Evolutionary conservation across 2,888 invertebrate species (phyloP).

Genomic region (Melolontha melolontha): DNA sequence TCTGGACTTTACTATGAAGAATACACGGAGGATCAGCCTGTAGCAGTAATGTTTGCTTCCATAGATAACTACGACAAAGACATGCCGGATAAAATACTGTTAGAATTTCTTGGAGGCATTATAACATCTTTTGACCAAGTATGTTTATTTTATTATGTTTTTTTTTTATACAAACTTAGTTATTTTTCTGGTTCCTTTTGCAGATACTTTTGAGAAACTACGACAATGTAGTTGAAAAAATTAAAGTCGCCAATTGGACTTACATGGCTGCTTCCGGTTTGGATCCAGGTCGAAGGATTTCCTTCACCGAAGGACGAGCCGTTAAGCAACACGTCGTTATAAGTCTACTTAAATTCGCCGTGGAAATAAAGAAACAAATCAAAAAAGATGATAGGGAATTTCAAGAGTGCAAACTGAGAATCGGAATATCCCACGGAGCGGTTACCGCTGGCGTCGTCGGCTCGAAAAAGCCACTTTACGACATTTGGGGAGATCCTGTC

Average conservation of each 20-base stretch:
- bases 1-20: conserved; percentile 78
- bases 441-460: conserved; percentile 96
- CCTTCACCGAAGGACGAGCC: conserved; percentile 57
- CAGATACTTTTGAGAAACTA: conserved; percentile 34
- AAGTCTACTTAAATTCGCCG: conserved; percentile 78
- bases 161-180: conserved; percentile 34
- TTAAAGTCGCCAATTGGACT: conserved; percentile 96
- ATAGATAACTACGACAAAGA: conserved; percentile 67
- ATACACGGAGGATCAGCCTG: conserved; percentile 75
- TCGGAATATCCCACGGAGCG: conserved; percentile 89
- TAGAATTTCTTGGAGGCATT: conserved; percentile 82
- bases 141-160: conserved; percentile 49
- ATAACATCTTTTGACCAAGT: conserved; percentile 95
- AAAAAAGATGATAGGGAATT: conserved; percentile 70
- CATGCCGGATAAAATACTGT: conserved; percentile 69
- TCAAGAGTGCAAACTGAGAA: conserved; percentile 76
- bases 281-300: conserved; percentile 77
- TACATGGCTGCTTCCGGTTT: conserved; percentile 98
- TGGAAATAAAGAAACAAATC: conserved; percentile 75
- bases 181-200: neutral
- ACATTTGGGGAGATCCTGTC: conserved; percentile 97
- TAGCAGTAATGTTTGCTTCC: conserved; percentile 97
- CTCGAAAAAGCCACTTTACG: conserved; percentile 92
- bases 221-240: conserved; percentile 88
- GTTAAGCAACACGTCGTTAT: conserved; percentile 65